Evolutionary conservation across 2,113 vertebrate genomes (phyloP), one percentile per base, ranked within the genome.

Genomic region (Solea senegalensis): DNA sequence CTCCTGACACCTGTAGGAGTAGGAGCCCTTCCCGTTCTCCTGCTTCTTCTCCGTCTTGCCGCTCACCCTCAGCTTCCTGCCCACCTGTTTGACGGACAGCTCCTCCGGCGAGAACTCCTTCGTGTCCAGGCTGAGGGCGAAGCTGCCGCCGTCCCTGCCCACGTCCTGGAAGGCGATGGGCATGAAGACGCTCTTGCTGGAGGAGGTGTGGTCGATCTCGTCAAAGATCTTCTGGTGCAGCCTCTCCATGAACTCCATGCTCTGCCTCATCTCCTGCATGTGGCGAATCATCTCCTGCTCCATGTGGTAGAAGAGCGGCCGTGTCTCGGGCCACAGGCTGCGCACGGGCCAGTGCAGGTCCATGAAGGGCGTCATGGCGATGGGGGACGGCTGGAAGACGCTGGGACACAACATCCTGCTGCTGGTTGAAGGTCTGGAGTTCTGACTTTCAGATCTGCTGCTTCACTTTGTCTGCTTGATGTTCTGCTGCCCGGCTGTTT

Each of bases 301-400:
- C 0, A 94, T 73, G 39, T 90, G 92, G 81, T 69, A 91, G 81
- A 92, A 83, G 5, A 94, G 88, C 0, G 93, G 93, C 48, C 86
- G 83, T 2, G 88, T 90, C 69, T 94, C 92, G 0, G 93, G 93
- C 93, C 93, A 94, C 44, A 94, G 90, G 78, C 92, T 93, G 77
- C 92, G 90, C 44, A 93, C 70, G 0, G 93, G 93, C 93, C 93
- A 94, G 83, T 87, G 82, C 50, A 81, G 62, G 82, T 94, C 93
- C 89, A 89, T 26, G 60, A 92, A 61, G 8, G 92, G 88, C 49
- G 75, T 76, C 76, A 74, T 49, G 40, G 74, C 0, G 59, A 85
- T 2, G 2, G 82, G 11, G 60, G 72, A 49, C 5, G 81, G 67
- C 76, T 88, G 91, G 89, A 90, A 88, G 82, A 85, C 69, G 9